Evolutionary conservation across 2,888 invertebrate species (phyloP), one percentile per base, ranked within the genome.

Genomic region (Sphinx pinastri): DNA sequence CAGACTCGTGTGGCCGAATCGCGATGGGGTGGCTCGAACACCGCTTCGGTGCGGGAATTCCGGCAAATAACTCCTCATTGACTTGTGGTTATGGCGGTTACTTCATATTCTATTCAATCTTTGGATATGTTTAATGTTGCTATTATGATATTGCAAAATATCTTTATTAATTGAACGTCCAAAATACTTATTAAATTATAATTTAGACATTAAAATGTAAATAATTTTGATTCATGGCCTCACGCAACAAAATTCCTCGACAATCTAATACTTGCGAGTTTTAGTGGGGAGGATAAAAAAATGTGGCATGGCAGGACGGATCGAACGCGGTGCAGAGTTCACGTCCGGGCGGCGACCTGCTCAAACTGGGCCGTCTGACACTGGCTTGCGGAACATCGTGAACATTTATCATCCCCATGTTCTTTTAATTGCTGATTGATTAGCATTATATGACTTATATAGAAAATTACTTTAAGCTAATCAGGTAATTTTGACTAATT

Each of bases 341-440:
- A 92, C 88, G 88, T 87, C 84, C 92, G 92, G 92, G 73, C 92
- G 88, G 87, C 88, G 93, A 93, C 93, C 93, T 84, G 88, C 83
- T 85, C 81, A 90, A 92, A 88, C 83, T 91, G 80, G 92, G 88
- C 80, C 91, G 87, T 87, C 89, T 88, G 86, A 78, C 82, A 86
- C 82, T 82, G 81, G 79, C 82, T 84, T 79, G 81, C 78, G 81
- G 79, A 77, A 78, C 79, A 77, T 77, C 76, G 78, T 25, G 19
- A 8, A 54, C 16, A 66, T 47, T 66, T 47, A 16, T 47, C 66
- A 47, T 47, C 63, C 19, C 16, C n/a, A 66, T 55, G 55, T 55
- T 55, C 19, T 19, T 19, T 55, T 55, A 55, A 55, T 55, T 55
- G 11, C 8, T 55, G 55, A 19, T 19, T 55, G 19, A 55, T 12